A percentile compares a stretch with the other conserved stretches of the same genome.
These are phyloP conservation scores for Zalophus californianus DNA, from an alignment of 2,797 vertebrate genomes.

Conservation along the genomic window DNA sequence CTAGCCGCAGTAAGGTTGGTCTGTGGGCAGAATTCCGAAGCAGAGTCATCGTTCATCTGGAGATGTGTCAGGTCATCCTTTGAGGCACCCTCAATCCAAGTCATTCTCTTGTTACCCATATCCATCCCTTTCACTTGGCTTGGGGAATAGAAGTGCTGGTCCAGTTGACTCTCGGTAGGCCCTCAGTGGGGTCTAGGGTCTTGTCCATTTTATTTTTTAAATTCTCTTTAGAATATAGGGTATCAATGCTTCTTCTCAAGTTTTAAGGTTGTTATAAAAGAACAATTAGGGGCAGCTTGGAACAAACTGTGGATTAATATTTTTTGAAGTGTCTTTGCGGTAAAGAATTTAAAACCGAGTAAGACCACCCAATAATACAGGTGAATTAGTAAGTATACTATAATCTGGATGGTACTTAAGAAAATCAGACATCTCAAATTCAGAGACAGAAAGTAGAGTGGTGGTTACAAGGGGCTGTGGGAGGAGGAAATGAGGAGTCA, in stretches of 20 bases:
- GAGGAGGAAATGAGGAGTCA: background rate
- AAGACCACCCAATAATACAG: conserved; percentile 6
- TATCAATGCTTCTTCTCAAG: background rate
- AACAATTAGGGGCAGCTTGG: background rate
- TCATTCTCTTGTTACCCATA: background rate
- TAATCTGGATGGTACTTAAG: conserved; percentile 19
- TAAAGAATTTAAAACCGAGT: conserved; percentile 42
- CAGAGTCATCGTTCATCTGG: background rate
- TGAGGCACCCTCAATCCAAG: background rate
- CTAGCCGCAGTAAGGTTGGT: background rate
- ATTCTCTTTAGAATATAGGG: conserved; percentile 1
- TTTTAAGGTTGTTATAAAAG: conserved; percentile 5
- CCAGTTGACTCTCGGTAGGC: background rate
- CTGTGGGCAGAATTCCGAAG: background rate
- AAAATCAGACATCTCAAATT: conserved; percentile 33
- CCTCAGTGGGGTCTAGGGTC: background rate
- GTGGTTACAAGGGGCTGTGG: background rate
- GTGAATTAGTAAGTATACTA: background rate
- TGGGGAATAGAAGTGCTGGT: background rate
- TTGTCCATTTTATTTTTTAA: background rate
- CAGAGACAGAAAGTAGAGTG: conserved; percentile 14
- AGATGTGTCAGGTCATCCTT: background rate
- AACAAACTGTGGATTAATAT: background rate
- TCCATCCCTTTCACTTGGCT: background rate
- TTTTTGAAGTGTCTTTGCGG: conserved; percentile 34